Evolutionary conservation across 2,797 vertebrate species (phyloP).

Genomic region (Pterois miles): DNA sequence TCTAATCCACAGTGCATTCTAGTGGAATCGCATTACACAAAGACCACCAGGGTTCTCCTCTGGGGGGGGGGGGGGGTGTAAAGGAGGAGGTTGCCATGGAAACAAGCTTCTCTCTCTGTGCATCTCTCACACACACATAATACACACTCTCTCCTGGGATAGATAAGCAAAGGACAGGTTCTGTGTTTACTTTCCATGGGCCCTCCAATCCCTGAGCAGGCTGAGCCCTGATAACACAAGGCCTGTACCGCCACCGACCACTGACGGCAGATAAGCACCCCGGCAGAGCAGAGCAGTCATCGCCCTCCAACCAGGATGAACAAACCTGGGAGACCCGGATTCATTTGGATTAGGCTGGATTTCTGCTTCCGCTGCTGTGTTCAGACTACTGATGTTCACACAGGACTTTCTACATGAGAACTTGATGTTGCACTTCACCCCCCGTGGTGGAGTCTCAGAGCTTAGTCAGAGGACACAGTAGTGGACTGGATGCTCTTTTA

Average conservation of each 20-base stretch:
- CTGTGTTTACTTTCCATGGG: slow-evolving; percentile 82
- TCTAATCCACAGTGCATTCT: slow-evolving; percentile 88
- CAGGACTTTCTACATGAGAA: slow-evolving; percentile 63
- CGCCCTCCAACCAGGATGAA: slow-evolving; percentile 78
- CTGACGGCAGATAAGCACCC: slow-evolving; percentile 82
- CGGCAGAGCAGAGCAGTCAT: slow-evolving; percentile 74
- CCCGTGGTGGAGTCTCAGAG: slow-evolving; percentile 44
- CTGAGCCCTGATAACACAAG: slow-evolving; percentile 82
- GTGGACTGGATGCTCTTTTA: slow-evolving; percentile 70
- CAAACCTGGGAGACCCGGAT: slow-evolving; percentile 78
- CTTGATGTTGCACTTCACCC: slow-evolving; percentile 69
- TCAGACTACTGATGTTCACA: slow-evolving; percentile 79
- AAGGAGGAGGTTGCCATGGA: slow-evolving; percentile 83
- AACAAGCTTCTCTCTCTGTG: slow-evolving; percentile 70
- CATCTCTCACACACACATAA: slow-evolving; percentile 21
- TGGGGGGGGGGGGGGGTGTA: slow-evolving; percentile 59
- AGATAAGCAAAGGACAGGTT: slow-evolving; percentile 85
- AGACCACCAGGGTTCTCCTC: slow-evolving; percentile 85
- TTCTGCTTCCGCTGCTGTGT: slow-evolving; percentile 66
- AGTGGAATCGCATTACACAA: slow-evolving; percentile 86
- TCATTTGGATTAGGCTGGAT: slow-evolving; percentile 87
- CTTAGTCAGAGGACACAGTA: slow-evolving; percentile 65
- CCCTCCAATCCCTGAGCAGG: slow-evolving; percentile 80
- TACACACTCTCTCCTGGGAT: slow-evolving; percentile 63
- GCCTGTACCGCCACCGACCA: slow-evolving; percentile 76